Evolutionary conservation across 2,888 invertebrate genomes (phyloP), one percentile per base, ranked within the genome.

Genomic region (Miltochrista miniata): DNA sequence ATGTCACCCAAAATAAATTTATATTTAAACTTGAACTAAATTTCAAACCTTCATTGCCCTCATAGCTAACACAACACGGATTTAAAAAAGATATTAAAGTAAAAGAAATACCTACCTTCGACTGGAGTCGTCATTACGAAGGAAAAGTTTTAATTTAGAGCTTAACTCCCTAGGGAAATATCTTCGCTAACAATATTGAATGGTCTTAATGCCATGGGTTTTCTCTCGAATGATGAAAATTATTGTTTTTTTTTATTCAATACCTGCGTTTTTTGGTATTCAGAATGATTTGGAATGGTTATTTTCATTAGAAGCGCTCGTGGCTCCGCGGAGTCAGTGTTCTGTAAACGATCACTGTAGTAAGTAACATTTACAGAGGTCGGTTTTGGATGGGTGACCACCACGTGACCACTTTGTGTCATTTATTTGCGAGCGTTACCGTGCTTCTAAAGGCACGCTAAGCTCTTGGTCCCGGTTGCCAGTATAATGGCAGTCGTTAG

Each of bases 121-220:
- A 56, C 10, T 11, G 53, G 55, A 53, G 54, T 53, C 64, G 53
- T 54, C 51, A 55, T 61, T 68, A 64, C 55, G 42, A 64, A 57
- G 45, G 55, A 45, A 52, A 64, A 59, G 55, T 66, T 65, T 66
- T 66, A 66, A 66, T 66, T 64, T 64, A 66, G 54, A 56, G 43
- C 45, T 54, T 53, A 43, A 7, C 18, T 46, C n/a, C 59, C 40
- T 0, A 30, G 66, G 68, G 68, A 66, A 68, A 68, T 68, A 61
- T 47, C 43, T 29, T 40, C 39, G 24, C 5, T 54, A 56, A 59
- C 53, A 48, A 43, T 54, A 63, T 61, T 35, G 64, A 50, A 62
- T 37, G 54, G 50, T 45, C 56, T 58, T 61, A 61, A 55, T 51
- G 59, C 58, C 52, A 13, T n/a, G 8, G 37, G 10, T 14, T 45